Percentiles rank a stretch among this genome's conserved stretches.
Evolutionary conservation across 2,888 invertebrate genomes (phyloP).

Genomic region (Drosophila setosimentum): DNA sequence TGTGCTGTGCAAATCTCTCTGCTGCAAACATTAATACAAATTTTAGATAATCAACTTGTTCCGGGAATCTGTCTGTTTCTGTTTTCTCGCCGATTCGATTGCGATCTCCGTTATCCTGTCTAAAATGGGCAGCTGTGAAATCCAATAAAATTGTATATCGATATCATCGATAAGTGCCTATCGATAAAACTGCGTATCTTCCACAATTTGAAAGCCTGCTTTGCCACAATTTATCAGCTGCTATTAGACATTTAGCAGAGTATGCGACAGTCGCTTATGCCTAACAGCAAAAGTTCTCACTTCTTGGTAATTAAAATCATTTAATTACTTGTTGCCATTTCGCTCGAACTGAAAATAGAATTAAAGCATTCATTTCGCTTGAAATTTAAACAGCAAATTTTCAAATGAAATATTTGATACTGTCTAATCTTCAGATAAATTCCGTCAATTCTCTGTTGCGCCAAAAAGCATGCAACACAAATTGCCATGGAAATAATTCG

Average conservation of each 20-base stretch:
- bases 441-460: not conserved
- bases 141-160: not conserved
- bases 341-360: not conserved
- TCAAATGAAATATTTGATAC: not conserved
- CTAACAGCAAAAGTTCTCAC: not conserved
- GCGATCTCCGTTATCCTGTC: not conserved
- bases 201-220: not conserved
- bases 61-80: not conserved
- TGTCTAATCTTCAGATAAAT: not conserved
- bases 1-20: not conserved
- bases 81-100: not conserved
- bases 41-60: not conserved
- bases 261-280: not conserved
- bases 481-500: not conserved
- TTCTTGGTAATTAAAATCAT: not conserved
- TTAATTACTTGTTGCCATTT: not conserved
- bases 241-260: not conserved
- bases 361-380: not conserved
- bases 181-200: not conserved
- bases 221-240: not conserved
- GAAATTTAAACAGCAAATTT: not conserved
- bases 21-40: not conserved
- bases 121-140: not conserved
- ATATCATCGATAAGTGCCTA: not conserved
- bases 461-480: not conserved